Conservation (phyloP, 2,888 invertebrate species). For the Exephanes ischioxanthus region DNA sequence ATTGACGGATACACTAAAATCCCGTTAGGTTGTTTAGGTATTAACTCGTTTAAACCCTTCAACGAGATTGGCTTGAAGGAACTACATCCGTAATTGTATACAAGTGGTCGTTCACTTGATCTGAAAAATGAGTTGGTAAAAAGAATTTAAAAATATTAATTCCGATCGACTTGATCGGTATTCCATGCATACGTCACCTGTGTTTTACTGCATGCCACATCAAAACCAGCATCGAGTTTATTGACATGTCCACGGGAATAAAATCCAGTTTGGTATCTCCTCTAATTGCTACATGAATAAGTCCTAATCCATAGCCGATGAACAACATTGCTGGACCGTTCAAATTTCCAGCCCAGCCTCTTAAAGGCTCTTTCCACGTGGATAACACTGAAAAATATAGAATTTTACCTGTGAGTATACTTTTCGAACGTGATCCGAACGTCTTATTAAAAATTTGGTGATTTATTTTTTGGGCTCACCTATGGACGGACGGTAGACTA, state of each 20-base stretch:
- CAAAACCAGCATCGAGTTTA: constrained; percentile 73
- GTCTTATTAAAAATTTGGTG: background rate
- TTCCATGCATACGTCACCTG: constrained; percentile 69
- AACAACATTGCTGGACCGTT: constrained; percentile 68
- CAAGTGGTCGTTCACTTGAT: constrained; percentile 81
- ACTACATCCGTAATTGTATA: constrained; percentile 95
- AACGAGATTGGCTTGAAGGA: constrained; percentile 86
- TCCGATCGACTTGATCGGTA: background rate
- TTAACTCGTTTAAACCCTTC: constrained; percentile 39
- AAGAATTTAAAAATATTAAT: background rate
- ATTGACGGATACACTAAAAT: background rate
- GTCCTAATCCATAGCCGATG: constrained; percentile 68
- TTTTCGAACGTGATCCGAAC: background rate
- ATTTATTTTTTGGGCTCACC: constrained; percentile 64
- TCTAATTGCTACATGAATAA: constrained; percentile 65
- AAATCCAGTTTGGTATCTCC: constrained; percentile 68
- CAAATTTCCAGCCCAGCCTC: constrained; percentile 69
- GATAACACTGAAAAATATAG: constrained; percentile 69
- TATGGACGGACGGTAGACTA: constrained; percentile 75
- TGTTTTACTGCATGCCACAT: constrained; percentile 74
- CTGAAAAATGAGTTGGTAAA: constrained; percentile 18
- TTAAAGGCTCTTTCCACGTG: constrained; percentile 74
- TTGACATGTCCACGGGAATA: constrained; percentile 76
- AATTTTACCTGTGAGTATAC: background rate
- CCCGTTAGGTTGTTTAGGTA: background rate